A percentile compares a stretch with the other conserved stretches of the same genome.
Evolutionary conservation across 2,888 invertebrate genomes (phyloP).

Genomic region (Nomada ruficornis): DNA sequence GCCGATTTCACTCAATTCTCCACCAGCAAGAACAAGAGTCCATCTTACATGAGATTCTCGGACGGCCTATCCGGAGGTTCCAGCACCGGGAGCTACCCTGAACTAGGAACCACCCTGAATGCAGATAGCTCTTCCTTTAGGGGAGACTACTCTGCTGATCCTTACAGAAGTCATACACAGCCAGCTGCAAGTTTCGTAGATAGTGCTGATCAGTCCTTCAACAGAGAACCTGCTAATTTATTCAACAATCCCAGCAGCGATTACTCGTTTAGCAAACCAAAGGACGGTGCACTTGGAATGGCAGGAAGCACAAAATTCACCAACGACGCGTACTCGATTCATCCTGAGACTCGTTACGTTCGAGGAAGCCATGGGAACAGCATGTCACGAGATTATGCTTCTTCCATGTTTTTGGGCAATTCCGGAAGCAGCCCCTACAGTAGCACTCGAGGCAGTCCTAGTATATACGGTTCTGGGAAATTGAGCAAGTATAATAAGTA

Average conservation of each 20-base stretch:
- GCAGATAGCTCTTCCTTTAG: conserved; percentile 35
- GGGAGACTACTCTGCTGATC: conserved; percentile 47
- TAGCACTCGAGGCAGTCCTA: conserved; percentile 42
- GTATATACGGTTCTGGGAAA: conserved; percentile 58
- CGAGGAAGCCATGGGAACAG: conserved; percentile 54
- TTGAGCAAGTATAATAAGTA: conserved; percentile 59
- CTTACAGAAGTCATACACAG: conserved; percentile 4
- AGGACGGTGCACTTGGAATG: conserved; percentile 47
- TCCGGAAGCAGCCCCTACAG: conserved; percentile 46
- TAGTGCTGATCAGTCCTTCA: conserved; percentile 36
- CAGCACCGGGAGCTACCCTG: conserved; percentile 42
- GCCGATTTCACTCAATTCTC: conserved; percentile 52
- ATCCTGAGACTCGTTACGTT: conserved; percentile 56
- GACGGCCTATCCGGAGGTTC: conserved; percentile 46
- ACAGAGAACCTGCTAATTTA: conserved; percentile 52
- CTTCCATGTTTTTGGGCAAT: conserved; percentile 31
- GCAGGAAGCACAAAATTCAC: conserved; percentile 41
- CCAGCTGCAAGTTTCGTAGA: conserved; percentile 43
- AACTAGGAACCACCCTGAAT: background rate
- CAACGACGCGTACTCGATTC: conserved; percentile 40
- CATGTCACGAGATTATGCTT: conserved; percentile 41
- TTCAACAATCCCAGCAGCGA: conserved; percentile 53
- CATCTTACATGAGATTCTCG: conserved; percentile 32
- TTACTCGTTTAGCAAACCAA: conserved; percentile 63
- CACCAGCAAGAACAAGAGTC: conserved; percentile 25